These are phyloP conservation scores for Lithosia quadra DNA, from an alignment of 2,888 invertebrate genomes.

Conservation along the genomic window DNA sequence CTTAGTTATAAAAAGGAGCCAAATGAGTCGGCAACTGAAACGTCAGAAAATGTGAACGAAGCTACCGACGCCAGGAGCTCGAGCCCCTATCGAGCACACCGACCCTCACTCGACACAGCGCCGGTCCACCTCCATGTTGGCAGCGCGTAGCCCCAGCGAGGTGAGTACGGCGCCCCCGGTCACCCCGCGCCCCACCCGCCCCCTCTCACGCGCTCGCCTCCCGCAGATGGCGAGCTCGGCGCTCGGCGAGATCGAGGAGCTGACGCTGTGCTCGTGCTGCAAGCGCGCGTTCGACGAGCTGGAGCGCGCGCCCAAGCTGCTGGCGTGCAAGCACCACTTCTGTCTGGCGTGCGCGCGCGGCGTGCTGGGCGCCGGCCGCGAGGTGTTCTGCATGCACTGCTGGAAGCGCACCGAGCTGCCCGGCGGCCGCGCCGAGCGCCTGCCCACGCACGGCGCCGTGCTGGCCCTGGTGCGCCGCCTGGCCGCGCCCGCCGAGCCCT, in stretches of 20 bases:
- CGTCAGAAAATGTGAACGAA: constrained; percentile 45
- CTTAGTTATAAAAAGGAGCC: constrained; percentile 49
- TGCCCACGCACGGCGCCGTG: constrained; percentile 90
- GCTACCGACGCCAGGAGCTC: constrained; percentile 7
- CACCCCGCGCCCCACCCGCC: constrained; percentile 53
- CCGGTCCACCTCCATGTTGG: constrained; percentile 40
- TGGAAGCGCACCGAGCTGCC: constrained; percentile 91
- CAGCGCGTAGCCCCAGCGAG: constrained; percentile 30
- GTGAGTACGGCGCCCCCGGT: constrained; percentile 36
- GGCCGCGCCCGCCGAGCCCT: constrained; percentile 57
- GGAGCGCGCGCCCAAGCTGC: constrained; percentile 91
- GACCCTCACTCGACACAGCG: constrained; percentile 29
- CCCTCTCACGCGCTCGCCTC: constrained; percentile 36
- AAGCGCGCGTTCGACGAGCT: constrained; percentile 91
- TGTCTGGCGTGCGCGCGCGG: constrained; percentile 91
- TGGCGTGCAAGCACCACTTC: constrained; percentile 92
- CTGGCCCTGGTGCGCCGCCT: constrained; percentile 87
- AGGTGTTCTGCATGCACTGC: constrained; percentile 91
- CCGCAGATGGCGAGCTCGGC: constrained; percentile 87
- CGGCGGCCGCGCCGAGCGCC: constrained; percentile 89
- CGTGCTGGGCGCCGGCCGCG: constrained; percentile 89
- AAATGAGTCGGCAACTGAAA: constrained; percentile 35
- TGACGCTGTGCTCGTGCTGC: constrained; percentile 92
- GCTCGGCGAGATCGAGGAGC: constrained; percentile 90
- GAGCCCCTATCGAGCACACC: constrained; percentile 15